Evolutionary conservation across 1,140 invertebrate genomes (phyloP), one percentile per base, ranked within the genome.

Genomic region (Drosophila auraria): DNA sequence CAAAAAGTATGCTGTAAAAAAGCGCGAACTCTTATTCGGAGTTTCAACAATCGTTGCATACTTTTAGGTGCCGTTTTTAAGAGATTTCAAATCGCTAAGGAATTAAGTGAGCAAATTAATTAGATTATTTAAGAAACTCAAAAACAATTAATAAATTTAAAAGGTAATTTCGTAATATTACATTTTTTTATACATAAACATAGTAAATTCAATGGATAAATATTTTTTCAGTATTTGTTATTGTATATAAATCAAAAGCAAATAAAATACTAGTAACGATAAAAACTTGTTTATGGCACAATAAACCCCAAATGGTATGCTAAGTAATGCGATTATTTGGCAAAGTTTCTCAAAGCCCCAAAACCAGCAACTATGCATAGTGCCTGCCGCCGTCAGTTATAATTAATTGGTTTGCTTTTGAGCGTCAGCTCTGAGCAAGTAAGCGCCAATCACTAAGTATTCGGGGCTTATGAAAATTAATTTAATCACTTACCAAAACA

Each of bases 401-500:
- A 70, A 57, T 71, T 61, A 73, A 53, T 73, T 73, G 47, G 3
- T 40, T 61, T 15, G 27, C 27, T 30, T 60, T 25, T 8, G 54
- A n/a, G 27, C 59, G 68, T 17, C 17, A 20, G 64, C 68, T 20
- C 7, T n/a, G 17, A 72, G 36, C 33, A 23, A 36, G 33, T 40
- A 68, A 72, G 38, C 70, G 38, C 9, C 69, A 73, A 61, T 72
- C 70, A 61, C 38, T 51, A 59, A 53, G 56, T 30, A 60, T 44
- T 20, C 12, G n/a, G 14, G 53, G 68, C 70, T 73, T 73, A 72
- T 73, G 70, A 30, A 72, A 61, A 73, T 73, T 73, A 73, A 73
- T 73, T 73, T 44, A 73, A 73, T 73, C 70, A 53, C 68, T 73
- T 73, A 50, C 70, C 70, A 44, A 40, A 60, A 73, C 68, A 73